Percentiles rank a stretch among this genome's conserved stretches.
Evolutionary conservation across 2,888 invertebrate species (phyloP).

Genomic region (Eupeodes luniger): DNA sequence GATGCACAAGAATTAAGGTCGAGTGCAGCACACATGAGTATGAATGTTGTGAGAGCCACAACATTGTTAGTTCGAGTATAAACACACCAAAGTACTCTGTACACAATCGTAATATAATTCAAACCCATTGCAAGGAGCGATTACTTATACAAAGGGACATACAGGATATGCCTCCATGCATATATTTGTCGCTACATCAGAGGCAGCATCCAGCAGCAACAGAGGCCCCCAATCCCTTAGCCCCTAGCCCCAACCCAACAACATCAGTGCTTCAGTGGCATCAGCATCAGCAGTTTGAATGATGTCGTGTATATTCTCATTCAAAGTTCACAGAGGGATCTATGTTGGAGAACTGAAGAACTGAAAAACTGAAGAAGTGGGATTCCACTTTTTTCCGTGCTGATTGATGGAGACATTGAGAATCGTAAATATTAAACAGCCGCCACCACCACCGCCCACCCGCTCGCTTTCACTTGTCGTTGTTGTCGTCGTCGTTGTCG

Average conservation of each 20-base stretch:
- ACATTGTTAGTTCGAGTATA: slow-evolving; percentile 69
- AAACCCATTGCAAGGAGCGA: slow-evolving; percentile 70
- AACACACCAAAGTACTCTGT: slow-evolving; percentile 68
- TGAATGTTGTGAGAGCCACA: slow-evolving; percentile 67
- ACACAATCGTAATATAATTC: slow-evolving; percentile 76
- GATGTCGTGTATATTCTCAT: slow-evolving; percentile 46
- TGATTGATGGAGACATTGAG: slow-evolving; percentile 76
- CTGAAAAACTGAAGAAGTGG: slow-evolving; percentile 51
- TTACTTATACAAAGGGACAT: slow-evolving; percentile 69
- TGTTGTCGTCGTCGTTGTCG: neutral
- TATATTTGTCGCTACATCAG: slow-evolving; percentile 56
- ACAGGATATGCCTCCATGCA: slow-evolving; percentile 68
- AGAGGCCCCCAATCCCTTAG: neutral
- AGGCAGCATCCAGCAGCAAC: slow-evolving; percentile 11
- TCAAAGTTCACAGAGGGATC: slow-evolving; percentile 45
- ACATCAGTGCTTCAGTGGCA: slow-evolving; percentile 9
- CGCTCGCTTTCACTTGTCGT: slow-evolving; percentile 30
- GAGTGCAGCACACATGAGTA: slow-evolving; percentile 66
- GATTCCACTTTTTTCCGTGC: slow-evolving; percentile 59
- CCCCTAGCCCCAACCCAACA: slow-evolving; percentile 10
- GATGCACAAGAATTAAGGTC: slow-evolving; percentile 68
- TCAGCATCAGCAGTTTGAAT: slow-evolving; percentile 47
- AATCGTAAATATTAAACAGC: slow-evolving; percentile 75
- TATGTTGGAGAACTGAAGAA: slow-evolving; percentile 27
- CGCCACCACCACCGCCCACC: slow-evolving; percentile 3